phyloP scores from a whole-genome alignment of 2,113 vertebrate genomes.

The Oreotragus oreotragus region DNA sequence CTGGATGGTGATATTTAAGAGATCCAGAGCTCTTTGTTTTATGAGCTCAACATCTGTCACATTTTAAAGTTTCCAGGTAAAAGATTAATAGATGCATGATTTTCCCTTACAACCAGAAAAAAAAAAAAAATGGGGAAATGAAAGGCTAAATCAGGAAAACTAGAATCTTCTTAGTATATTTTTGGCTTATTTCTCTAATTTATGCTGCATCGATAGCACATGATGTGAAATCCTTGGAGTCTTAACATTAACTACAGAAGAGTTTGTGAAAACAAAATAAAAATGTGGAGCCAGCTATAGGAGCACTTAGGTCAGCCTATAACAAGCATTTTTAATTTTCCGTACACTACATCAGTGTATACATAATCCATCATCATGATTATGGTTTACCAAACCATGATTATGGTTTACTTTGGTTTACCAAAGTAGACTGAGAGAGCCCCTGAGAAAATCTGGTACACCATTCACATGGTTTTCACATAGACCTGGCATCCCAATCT shows the following conservation, averaged over 20 bases:
- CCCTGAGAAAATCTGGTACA: neutral
- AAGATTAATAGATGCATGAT: neutral
- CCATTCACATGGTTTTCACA: neutral
- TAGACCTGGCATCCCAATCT: neutral
- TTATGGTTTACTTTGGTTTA: neutral
- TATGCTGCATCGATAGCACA: neutral
- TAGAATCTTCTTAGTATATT: neutral
- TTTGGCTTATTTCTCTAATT: neutral
- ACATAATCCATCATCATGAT: neutral
- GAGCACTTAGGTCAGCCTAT: neutral
- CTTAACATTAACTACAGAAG: neutral
- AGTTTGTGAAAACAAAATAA: neutral
- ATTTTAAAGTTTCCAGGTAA: neutral
- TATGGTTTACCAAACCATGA: neutral
- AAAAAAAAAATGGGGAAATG: neutral
- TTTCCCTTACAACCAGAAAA: slow-evolving; percentile 22
- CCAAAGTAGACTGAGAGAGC: neutral
- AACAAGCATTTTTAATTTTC: neutral
- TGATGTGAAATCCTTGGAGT: neutral
- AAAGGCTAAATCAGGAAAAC: neutral
- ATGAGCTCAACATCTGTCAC: neutral
- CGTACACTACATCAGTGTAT: neutral
- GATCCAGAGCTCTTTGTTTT: neutral
- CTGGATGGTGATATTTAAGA: neutral
- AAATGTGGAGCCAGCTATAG: neutral